phyloP scores from a whole-genome alignment of 2,888 invertebrate genomes.

The Arctia plantaginis region DNA sequence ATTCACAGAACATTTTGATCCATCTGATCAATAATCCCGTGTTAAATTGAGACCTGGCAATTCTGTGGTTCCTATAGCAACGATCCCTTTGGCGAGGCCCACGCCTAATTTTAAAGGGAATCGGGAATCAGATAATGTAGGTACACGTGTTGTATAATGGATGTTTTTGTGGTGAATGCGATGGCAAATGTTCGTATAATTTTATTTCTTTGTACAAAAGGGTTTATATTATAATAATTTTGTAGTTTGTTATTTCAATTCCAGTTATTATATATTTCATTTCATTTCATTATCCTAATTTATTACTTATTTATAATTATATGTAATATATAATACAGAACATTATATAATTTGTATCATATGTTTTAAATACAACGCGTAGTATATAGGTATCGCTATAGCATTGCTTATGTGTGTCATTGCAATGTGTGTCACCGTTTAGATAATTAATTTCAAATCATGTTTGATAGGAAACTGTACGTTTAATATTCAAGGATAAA shows the following conservation, averaged over 20 bases:
- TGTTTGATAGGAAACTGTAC: neutral
- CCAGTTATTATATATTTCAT: neutral
- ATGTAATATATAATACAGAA: neutral
- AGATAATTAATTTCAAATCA: neutral
- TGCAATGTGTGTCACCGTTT: neutral
- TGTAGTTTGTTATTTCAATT: neutral
- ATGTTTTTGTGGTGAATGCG: neutral
- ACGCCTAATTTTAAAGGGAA: conserved; percentile 64
- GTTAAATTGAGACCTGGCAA: conserved; percentile 70
- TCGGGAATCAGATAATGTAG: conserved; percentile 49
- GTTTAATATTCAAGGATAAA: too few relatives aligned
- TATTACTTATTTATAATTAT: neutral
- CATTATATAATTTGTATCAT: too few relatives aligned
- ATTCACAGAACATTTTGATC: conserved; percentile 61
- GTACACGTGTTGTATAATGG: conserved; percentile 20
- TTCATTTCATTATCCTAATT: neutral
- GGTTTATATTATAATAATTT: neutral
- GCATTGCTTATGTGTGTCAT: neutral
- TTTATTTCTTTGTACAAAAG: neutral
- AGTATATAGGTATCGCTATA: neutral
- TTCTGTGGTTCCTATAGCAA: conserved; percentile 74
- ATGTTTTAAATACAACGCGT: neutral
- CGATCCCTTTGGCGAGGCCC: conserved; percentile 71
- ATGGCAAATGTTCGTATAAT: conserved; percentile 3
- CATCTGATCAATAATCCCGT: conserved; percentile 75